Evolutionary conservation across 2,888 invertebrate genomes (phyloP), one percentile per base, ranked within the genome.

Genomic region (Aromia moschata): DNA sequence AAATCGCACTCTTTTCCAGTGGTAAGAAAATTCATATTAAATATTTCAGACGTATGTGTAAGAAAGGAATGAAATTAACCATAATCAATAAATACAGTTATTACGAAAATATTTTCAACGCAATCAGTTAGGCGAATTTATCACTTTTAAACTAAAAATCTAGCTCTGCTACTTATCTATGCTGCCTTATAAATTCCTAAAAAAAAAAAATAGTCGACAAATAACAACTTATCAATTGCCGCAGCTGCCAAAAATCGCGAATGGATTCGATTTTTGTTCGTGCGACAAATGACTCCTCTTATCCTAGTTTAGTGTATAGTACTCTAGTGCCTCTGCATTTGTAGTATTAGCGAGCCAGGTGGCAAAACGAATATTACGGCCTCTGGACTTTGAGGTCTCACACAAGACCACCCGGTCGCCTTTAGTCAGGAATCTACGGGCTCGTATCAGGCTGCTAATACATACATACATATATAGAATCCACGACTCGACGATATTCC

Each of bases 241-340:
- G 49, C 14, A 14, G 11, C 18, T 10, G 33, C 15, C 38, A 46
- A 49, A 43, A 49, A 55, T 20, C 30, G 18, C 37, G 4, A 43
- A 37, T 30, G 25, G 25, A 49, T 41, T 37, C 14, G 30, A 41
- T 47, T 44, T 49, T 58, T 58, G 49, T 37, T 18, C 5, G 25
- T 25, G 20, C 38, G 9, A 38, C 25, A 20, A 14, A 16, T 40
- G 49, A 63, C 67, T 65, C 67, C 70, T 72, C 71, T n/a, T 74
- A 71, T 70, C 73, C 70, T 77, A 75, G 74, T 77, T 69, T 77
- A 75, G 77, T 74, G 69, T 71, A 74, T 79, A 79, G 77, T 74
- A 75, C 75, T 77, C 75, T 79, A 79, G 79, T 79, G 79, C 79
- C 79, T 79, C 79, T 72, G 79, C 78, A 75, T 74, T 70, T 71